Evolutionary conservation across 2,888 invertebrate species (phyloP), one percentile per base, ranked within the genome.

Genomic region (Mimas tiliae): DNA sequence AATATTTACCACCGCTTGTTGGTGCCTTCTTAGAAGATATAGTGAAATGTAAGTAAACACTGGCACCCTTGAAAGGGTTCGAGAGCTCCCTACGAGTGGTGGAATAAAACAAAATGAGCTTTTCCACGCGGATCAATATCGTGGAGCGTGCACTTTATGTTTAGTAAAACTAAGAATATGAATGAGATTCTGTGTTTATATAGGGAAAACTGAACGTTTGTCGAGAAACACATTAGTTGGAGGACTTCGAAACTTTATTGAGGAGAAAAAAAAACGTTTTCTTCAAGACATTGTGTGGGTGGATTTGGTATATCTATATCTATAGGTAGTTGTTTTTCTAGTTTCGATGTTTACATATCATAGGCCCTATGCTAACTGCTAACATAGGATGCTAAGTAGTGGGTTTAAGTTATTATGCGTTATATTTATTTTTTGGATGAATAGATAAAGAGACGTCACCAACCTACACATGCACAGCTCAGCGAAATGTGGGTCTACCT

Each of bases 21-120:
- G 69, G 72, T 76, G 83, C 82, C 83, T 82, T 82, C 81, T 79
- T 55, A 62, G 62, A 51, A 63, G 67, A 64, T 73, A 74, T 75
- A 75, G 76, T 76, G 78, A 79, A 83, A 82, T 83, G 85, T 85
- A 81, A 79, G 84, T 82, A 88, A 86, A 87, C 80, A 85, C 69
- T 63, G 75, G 73, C 75, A 80, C 85, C 75, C 88, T 87, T 82
- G 81, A 88, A 89, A 90, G 88, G 89, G 89, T 88, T 87, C 80
- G 81, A 82, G 84, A 82, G 84, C 84, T 83, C 81, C 81, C 81
- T 82, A 81, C 78, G 81, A 86, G 87, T 83, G 82, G 80, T 78
- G 73, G 79, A 88, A 89, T 89, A 90, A 88, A 89, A 89, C 88
- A 86, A 88, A 90, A 90, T 88, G 90, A 89, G 88, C 81, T 86